These are phyloP conservation scores for Drosophila kohkoa DNA, from an alignment of 1,140 invertebrate species.

Conservation along the genomic window DNA sequence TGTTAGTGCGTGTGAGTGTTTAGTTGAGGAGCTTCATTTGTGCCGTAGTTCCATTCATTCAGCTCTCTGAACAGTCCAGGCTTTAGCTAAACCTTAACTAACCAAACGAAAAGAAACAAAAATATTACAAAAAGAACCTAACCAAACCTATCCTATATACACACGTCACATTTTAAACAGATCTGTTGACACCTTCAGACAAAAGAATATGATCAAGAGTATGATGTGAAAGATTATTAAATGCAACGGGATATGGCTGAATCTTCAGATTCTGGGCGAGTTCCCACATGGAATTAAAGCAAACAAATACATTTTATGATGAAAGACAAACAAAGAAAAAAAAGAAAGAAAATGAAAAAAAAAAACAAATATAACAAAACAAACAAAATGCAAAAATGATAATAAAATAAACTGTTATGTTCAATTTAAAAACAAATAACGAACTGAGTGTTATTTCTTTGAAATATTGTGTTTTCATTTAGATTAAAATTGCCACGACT, in stretches of 20 bases:
- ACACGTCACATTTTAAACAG: conserved; percentile 14
- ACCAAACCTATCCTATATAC: conserved; percentile 15
- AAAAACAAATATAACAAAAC: conserved; percentile 16
- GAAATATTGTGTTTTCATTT: neutral
- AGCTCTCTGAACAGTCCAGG: conserved; percentile 26
- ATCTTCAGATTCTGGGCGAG: conserved; percentile 15
- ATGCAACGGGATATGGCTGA: conserved; percentile 30
- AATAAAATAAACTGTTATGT: conserved; percentile 81
- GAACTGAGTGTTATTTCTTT: neutral
- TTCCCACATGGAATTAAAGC: conserved; percentile 40
- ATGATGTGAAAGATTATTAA: conserved; percentile 24
- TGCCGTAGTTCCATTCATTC: conserved; percentile 33
- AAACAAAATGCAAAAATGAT: conserved; percentile 50
- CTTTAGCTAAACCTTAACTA: conserved; percentile 30
- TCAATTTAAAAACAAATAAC: conserved; percentile 58
- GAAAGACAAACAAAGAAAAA: conserved; percentile 27
- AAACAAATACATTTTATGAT: conserved; percentile 43
- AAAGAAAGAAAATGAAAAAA: conserved; percentile 29
- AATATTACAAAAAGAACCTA: neutral
- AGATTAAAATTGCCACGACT: neutral
- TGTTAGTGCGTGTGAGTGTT: conserved; percentile 28
- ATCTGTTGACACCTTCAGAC: conserved; percentile 22
- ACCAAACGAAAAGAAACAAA: neutral
- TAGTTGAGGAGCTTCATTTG: conserved; percentile 19
- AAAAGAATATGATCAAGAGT: conserved; percentile 26